Percentiles rank a stretch among this genome's conserved stretches.
Conservation (phyloP, 2,797 vertebrate genomes). For the Rhadinocentrus ornatus region DNA sequence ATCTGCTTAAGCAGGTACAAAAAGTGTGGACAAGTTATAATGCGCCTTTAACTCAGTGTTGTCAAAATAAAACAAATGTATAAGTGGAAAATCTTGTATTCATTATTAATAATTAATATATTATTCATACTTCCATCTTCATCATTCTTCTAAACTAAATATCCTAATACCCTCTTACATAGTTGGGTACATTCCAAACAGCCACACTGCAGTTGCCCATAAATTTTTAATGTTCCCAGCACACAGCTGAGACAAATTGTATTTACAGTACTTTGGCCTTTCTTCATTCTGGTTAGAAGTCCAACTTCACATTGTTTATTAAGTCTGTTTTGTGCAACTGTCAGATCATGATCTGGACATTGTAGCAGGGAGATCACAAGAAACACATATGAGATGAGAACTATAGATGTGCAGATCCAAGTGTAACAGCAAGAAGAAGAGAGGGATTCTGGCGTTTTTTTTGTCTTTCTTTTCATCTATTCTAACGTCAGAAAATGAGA, state of each 20-base stretch:
- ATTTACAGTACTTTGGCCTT: constrained; percentile 27
- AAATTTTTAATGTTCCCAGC: constrained; percentile 34
- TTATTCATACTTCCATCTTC: neutral
- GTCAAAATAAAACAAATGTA: neutral
- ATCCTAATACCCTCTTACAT: neutral
- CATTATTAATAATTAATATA: neutral
- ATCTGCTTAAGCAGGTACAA: no score
- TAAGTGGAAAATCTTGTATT: neutral
- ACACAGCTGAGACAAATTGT: constrained; percentile 14
- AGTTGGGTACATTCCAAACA: constrained; percentile 6
- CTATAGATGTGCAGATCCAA: neutral
- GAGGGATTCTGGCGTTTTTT: neutral
- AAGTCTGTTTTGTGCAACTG: neutral
- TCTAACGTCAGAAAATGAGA: constrained; percentile 8
- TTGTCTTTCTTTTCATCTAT: constrained; percentile 4
- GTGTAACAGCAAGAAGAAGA: no score
- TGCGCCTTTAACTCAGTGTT: neutral
- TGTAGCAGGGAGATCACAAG: neutral
- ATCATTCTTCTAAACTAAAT: constrained; percentile 17
- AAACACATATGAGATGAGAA: constrained; percentile 1
- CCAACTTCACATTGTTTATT: neutral
- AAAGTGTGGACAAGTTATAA: no score
- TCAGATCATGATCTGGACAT: constrained; percentile 11
- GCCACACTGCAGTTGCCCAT: constrained; percentile 9
- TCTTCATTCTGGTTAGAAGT: constrained; percentile 7